phyloP scores from a whole-genome alignment of 2,888 invertebrate genomes.

The Oithona nana region DNA sequence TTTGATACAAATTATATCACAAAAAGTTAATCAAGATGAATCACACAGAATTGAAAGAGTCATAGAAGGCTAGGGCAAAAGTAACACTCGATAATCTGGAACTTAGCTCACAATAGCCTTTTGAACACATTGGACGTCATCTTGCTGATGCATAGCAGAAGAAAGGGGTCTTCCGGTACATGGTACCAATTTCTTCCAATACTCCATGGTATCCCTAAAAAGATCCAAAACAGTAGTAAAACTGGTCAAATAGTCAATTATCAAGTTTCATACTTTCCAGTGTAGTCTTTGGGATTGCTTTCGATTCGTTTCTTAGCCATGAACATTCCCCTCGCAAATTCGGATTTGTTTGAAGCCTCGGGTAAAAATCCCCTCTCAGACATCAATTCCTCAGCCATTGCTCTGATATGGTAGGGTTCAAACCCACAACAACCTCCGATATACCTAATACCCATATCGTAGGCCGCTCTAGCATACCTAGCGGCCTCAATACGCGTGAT shows the following conservation, averaged over 20 bases:
- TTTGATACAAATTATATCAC: too few relatives aligned
- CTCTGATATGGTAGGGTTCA: slow-evolving; percentile 2
- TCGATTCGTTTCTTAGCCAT: neutral
- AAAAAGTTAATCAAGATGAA: too few relatives aligned
- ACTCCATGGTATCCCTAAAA: neutral
- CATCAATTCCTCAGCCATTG: slow-evolving; percentile 5
- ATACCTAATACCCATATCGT: slow-evolving; percentile 5
- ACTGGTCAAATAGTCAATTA: too few relatives aligned
- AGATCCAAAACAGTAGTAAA: too few relatives aligned
- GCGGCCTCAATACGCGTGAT: neutral
- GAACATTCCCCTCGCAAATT: neutral
- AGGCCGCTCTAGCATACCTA: neutral
- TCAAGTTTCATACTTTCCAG: neutral
- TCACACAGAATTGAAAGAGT: too few relatives aligned
- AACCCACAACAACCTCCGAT: slow-evolving; percentile 3
- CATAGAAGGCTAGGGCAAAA: too few relatives aligned
- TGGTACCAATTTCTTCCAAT: neutral
- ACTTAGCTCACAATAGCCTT: too few relatives aligned
- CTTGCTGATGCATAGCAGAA: neutral
- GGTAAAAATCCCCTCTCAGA: neutral
- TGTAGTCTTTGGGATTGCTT: neutral
- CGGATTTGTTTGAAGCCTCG: neutral
- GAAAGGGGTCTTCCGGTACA: slow-evolving; percentile 4
- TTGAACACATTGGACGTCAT: neutral
- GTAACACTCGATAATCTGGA: too few relatives aligned